These are phyloP conservation scores for Varanus salvator DNA, from an alignment of 2,113 vertebrate genomes.

Conservation along the genomic window DNA sequence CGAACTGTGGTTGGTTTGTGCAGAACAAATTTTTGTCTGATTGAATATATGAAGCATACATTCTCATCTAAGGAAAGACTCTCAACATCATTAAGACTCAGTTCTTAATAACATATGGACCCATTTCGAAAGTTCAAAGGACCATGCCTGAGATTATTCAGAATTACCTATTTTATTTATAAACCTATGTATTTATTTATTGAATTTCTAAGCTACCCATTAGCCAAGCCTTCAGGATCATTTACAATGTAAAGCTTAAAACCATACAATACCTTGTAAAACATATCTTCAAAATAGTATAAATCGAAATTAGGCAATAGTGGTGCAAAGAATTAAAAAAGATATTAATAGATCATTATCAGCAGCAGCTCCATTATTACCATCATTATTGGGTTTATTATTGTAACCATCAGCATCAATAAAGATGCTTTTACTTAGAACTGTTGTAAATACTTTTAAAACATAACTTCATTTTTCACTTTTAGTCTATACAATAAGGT, in stretches of 20 bases:
- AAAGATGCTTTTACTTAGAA: neutral
- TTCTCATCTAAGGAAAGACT: slow-evolving; percentile 7
- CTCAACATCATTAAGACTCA: slow-evolving; percentile 15
- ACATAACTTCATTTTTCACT: slow-evolving; percentile 5
- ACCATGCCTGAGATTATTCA: rapidly evolving
- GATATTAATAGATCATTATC: too few species aligned
- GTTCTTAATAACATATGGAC: neutral
- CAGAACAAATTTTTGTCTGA: neutral
- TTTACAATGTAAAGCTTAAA: too few species aligned
- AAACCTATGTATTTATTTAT: neutral
- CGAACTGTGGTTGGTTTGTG: neutral
- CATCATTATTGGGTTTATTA: neutral
- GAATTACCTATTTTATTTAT: neutral
- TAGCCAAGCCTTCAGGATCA: too few species aligned
- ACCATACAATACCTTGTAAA: too few species aligned
- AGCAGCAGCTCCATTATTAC: too few species aligned
- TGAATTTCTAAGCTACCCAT: too few species aligned
- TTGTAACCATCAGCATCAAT: rapidly evolving
- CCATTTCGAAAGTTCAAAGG: neutral
- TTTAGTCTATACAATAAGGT: neutral
- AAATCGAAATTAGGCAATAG: too few species aligned
- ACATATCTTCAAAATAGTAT: too few species aligned
- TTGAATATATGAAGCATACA: neutral
- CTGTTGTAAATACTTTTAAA: slow-evolving; percentile 11
- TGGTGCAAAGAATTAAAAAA: neutral